Evolutionary conservation across 2,888 invertebrate species (phyloP).

Genomic region (Cheilosia vulpina): DNA sequence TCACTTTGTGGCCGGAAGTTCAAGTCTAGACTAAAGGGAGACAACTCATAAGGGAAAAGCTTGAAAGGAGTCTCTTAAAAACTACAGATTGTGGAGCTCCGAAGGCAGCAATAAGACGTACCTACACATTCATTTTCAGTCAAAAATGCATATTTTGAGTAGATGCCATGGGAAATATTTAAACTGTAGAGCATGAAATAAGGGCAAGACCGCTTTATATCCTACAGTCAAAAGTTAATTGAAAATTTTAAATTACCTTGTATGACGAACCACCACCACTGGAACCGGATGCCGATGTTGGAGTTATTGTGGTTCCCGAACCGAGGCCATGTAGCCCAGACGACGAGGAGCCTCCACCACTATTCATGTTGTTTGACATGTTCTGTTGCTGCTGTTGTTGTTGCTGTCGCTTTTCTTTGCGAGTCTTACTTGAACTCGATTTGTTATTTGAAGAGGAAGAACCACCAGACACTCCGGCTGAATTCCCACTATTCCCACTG

Average conservation of each 20-base stretch:
- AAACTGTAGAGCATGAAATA: too few relatives aligned
- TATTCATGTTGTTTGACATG: constrained; percentile 81
- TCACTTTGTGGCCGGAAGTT: too few relatives aligned
- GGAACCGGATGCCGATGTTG: constrained; percentile 78
- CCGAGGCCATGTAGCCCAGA: constrained; percentile 82
- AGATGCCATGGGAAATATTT: too few relatives aligned
- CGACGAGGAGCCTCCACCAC: constrained; percentile 80
- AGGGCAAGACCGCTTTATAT: neutral
- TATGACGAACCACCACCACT: constrained; percentile 78
- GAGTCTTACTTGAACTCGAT: constrained; percentile 80
- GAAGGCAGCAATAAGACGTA: too few relatives aligned
- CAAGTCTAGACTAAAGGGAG: too few relatives aligned
- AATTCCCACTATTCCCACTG: constrained; percentile 78
- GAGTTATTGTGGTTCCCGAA: constrained; percentile 81
- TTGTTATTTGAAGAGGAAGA: constrained; percentile 80
- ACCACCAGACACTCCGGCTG: constrained; percentile 80
- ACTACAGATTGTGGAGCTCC: too few relatives aligned
- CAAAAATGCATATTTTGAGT: too few relatives aligned
- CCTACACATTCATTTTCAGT: too few relatives aligned
- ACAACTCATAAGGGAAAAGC: too few relatives aligned
- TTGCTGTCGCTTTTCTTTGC: constrained; percentile 82
- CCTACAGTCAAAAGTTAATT: neutral
- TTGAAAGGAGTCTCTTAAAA: too few relatives aligned
- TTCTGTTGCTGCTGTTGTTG: constrained; percentile 80
- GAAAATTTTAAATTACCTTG: constrained; percentile 78